Evolutionary conservation across 1,140 invertebrate genomes (phyloP), one percentile per base, ranked within the genome.

Genomic region (Tribolium castaneum): DNA sequence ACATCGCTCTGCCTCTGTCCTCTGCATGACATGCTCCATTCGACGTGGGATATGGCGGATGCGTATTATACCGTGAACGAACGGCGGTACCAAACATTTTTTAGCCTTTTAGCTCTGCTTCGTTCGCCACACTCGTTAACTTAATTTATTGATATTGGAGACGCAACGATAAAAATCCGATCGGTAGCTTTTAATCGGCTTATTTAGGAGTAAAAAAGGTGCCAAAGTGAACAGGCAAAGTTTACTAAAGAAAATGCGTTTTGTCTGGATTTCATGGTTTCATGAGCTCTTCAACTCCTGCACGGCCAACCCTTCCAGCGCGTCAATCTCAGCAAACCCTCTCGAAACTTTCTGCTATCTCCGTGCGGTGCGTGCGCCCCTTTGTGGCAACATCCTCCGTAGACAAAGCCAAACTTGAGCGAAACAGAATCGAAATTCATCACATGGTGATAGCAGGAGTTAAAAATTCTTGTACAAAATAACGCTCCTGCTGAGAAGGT

Each of bases 11-110:
- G 75, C 62, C 51, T 72, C 10, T 76, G 78, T 80, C 78, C 78
- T 80, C 78, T 77, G 78, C 79, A 83, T 82, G 82, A 80, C 79
- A 82, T 76, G 77, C 78, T 73, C 78, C 80, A 83, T 83, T 83
- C 82, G 82, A 83, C 50, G 81, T 81, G 79, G 82, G 82, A 83
- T 51, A 83, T 81, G 79, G 82, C 80, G 79, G 80, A 83, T 81
- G 78, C 82, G 70, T 74, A 80, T 83, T 83, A 83, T 78, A 83
- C 78, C 82, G 78, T 83, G 80, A 83, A 80, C 49, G 52, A 71
- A 66, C 75, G 79, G 79, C 79, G 59, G 79, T 75, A 30, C 75
- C 49, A 71, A 75, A 80, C 54, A 76, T 71, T 76, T 76, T 70
- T 19, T 5, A 51, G 9, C 25, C 39, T 45, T 45, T 45, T 45